These are phyloP conservation scores for Latrodectus hesperus DNA, from an alignment of 2,888 invertebrate species.

Conservation along the genomic window DNA sequence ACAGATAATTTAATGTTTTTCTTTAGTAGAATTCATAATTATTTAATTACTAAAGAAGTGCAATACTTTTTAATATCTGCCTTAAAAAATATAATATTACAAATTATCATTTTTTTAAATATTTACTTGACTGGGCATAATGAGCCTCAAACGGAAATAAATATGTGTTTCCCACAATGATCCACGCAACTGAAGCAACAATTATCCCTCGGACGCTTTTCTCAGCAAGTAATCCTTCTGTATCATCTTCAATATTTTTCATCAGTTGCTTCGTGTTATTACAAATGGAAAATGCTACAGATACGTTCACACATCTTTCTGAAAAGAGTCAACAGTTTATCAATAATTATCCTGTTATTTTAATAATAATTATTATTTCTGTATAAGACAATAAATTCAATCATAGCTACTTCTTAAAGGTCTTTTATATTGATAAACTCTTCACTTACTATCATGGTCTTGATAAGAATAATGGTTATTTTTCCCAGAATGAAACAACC, in stretches of 20 bases:
- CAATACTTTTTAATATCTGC: too few relatives aligned
- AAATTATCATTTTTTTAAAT: neutral
- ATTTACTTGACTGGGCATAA: slow-evolving; percentile 45
- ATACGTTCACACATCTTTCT: slow-evolving; percentile 46
- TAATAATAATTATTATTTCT: too few relatives aligned
- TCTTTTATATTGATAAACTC: neutral
- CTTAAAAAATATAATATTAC: too few relatives aligned
- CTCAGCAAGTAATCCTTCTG: slow-evolving; percentile 18
- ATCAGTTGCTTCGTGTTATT: slow-evolving; percentile 27
- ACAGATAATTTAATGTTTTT: too few relatives aligned
- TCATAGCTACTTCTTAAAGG: too few relatives aligned
- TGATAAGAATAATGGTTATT: neutral
- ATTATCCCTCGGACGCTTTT: slow-evolving; percentile 41
- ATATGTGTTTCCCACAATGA: slow-evolving; percentile 52
- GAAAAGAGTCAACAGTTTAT: neutral
- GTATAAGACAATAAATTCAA: too few relatives aligned
- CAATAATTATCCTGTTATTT: too few relatives aligned
- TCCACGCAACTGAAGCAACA: slow-evolving; percentile 38
- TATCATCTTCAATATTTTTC: slow-evolving; percentile 51
- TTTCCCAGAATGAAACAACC: slow-evolving; percentile 28
- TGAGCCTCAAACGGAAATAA: slow-evolving; percentile 37
- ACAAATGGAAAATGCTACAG: slow-evolving; percentile 35
- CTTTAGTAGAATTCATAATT: too few relatives aligned
- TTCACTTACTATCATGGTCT: slow-evolving; percentile 17
- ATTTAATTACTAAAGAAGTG: too few relatives aligned